These are phyloP conservation scores for Aphelenchoides besseyi DNA, from an alignment of 1,140 invertebrate genomes.

Conservation along the genomic window DNA sequence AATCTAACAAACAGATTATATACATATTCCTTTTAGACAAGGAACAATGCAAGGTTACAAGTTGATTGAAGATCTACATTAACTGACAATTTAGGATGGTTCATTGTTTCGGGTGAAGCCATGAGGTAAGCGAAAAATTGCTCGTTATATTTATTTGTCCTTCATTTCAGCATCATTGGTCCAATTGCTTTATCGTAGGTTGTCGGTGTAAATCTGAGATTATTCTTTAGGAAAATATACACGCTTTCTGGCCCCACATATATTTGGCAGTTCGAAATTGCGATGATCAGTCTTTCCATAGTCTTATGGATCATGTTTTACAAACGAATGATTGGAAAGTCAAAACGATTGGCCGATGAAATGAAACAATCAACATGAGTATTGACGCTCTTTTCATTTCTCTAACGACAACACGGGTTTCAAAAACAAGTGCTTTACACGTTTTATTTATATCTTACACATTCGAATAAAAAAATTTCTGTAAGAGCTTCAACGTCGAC, in stretches of 20 bases:
- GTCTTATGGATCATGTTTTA: constrained; percentile 31
- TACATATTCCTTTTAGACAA: constrained; percentile 21
- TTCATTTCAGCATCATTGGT: no score
- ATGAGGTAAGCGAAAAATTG: no score
- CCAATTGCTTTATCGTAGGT: constrained; percentile 30
- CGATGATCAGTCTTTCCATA: constrained; percentile 15
- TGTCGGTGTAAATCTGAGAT: background rate
- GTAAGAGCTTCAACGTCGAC: no score
- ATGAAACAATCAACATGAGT: background rate
- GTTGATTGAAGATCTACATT: no score
- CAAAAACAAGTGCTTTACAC: no score
- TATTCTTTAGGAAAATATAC: constrained; percentile 28
- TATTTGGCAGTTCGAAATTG: constrained; percentile 36
- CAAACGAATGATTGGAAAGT: constrained; percentile 30
- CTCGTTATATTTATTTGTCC: no score
- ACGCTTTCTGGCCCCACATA: constrained; percentile 21
- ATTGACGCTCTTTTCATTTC: background rate
- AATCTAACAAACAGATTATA: background rate
- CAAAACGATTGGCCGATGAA: constrained; percentile 16
- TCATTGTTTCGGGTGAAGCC: no score
- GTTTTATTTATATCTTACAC: no score
- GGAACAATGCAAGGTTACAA: constrained; percentile 25
- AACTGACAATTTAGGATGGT: no score
- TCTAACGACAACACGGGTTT: background rate
- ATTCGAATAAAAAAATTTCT: no score